These are phyloP conservation scores for Hippocampus comes DNA, from an alignment of 2,113 vertebrate species.

Conservation along the genomic window DNA sequence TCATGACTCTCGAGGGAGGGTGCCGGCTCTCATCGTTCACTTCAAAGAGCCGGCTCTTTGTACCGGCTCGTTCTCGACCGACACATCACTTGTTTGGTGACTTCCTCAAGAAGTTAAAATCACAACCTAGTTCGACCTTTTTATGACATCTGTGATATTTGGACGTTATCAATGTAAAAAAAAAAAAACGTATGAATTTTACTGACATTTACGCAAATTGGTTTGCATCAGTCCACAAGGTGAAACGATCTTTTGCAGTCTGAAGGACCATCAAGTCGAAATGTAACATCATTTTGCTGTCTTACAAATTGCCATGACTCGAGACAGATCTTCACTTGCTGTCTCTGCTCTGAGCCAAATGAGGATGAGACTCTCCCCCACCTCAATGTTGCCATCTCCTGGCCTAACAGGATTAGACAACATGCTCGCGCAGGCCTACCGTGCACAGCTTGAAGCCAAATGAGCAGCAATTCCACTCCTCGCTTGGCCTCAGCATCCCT, in stretches of 20 bases:
- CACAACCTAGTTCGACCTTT: neutral
- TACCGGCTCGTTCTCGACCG: too few relatives aligned
- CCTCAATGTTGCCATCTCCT: conserved; percentile 74
- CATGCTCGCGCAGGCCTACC: conserved; percentile 23
- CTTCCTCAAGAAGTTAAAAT: neutral
- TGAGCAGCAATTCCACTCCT: conserved; percentile 69
- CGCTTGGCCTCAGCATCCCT: conserved; percentile 67
- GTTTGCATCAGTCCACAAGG: conserved; percentile 1
- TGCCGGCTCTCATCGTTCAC: too few relatives aligned
- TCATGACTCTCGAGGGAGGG: too few relatives aligned
- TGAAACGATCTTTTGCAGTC: neutral
- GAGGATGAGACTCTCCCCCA: conserved; percentile 35
- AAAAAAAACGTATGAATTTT: neutral
- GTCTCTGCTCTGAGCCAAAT: conserved; percentile 18
- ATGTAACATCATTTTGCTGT: conserved; percentile 9
- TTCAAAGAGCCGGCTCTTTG: too few relatives aligned
- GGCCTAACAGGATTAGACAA: conserved; percentile 57
- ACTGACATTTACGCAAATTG: neutral
- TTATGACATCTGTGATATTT: neutral
- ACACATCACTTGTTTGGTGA: neutral
- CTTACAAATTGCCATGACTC: conserved; percentile 14
- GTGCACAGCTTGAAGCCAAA: conserved; percentile 58
- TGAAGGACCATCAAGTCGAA: conserved; percentile 1
- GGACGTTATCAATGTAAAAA: neutral
- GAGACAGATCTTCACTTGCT: conserved; percentile 13